Conservation (phyloP, 2,113 vertebrate genomes). For the Gopherus flavomarginatus region DNA sequence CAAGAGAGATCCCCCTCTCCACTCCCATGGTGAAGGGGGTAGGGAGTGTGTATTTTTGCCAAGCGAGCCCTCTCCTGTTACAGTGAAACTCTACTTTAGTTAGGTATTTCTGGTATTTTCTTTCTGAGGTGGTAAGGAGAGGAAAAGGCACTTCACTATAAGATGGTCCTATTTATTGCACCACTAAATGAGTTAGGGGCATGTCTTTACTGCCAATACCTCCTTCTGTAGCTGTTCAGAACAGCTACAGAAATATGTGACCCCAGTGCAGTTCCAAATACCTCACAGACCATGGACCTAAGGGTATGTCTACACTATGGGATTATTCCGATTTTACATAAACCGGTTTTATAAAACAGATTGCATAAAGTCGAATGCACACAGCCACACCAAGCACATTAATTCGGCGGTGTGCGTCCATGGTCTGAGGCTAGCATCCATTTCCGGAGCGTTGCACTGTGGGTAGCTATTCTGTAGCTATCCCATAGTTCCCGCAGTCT, state of each 20-base stretch:
- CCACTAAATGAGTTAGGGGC: background rate
- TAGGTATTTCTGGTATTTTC: background rate
- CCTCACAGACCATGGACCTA: background rate
- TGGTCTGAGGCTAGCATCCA: too few species aligned
- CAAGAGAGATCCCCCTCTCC: background rate
- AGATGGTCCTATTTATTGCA: background rate
- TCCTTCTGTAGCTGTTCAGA: background rate
- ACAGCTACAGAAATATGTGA: background rate
- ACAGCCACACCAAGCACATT: too few species aligned
- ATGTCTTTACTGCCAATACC: background rate
- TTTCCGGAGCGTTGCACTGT: too few species aligned
- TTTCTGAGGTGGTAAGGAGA: background rate
- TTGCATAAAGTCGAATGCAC: too few species aligned
- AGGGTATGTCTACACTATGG: too few species aligned
- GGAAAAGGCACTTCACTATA: background rate
- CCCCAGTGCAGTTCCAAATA: background rate
- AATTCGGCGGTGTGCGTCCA: too few species aligned
- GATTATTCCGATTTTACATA: too few species aligned
- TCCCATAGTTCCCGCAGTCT: too few species aligned
- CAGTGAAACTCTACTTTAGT: background rate
- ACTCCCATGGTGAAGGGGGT: background rate
- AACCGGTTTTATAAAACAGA: too few species aligned
- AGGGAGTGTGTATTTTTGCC: background rate
- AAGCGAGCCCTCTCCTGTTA: background rate
- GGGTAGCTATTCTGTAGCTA: too few species aligned